A percentile compares a stretch with the other conserved stretches of the same genome.
These are phyloP conservation scores for Erethizon dorsatum DNA, from an alignment of 2,797 vertebrate species.

Conservation along the genomic window DNA sequence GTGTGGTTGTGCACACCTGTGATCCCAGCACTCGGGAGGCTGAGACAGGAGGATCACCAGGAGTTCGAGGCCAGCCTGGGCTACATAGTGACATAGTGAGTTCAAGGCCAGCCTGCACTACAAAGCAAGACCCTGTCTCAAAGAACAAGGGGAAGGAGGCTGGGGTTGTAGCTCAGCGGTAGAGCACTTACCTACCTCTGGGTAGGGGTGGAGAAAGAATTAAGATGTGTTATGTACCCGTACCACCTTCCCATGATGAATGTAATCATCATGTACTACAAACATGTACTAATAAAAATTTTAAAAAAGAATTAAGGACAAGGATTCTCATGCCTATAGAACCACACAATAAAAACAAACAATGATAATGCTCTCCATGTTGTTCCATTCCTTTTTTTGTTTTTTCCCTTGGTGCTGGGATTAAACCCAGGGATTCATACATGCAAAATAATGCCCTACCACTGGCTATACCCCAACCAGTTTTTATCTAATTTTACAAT, in stretches of 20 bases:
- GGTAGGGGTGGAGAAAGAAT: neutral
- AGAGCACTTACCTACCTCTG: neutral
- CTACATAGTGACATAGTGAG: neutral
- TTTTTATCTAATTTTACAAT: slow-evolving; percentile 16
- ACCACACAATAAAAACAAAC: neutral
- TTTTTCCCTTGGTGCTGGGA: neutral
- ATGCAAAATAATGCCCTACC: neutral
- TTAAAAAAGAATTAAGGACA: neutral
- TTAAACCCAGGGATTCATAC: neutral
- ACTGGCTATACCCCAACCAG: neutral
- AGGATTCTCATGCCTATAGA: neutral
- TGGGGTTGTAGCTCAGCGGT: neutral
- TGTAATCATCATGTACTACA: neutral
- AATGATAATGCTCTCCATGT: too few species aligned
- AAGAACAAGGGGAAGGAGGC: neutral
- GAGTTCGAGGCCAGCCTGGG: neutral
- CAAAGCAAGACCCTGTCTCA: neutral
- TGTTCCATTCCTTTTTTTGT: neutral
- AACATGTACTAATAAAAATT: neutral
- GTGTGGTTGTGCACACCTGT: neutral
- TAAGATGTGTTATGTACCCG: neutral
- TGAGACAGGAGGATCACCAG: neutral
- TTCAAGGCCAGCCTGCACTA: neutral
- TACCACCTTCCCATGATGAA: neutral
- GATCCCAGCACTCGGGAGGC: neutral